These are phyloP conservation scores for Rhodinocichla rosea DNA, from an alignment of 2,113 vertebrate genomes.

Conservation along the genomic window DNA sequence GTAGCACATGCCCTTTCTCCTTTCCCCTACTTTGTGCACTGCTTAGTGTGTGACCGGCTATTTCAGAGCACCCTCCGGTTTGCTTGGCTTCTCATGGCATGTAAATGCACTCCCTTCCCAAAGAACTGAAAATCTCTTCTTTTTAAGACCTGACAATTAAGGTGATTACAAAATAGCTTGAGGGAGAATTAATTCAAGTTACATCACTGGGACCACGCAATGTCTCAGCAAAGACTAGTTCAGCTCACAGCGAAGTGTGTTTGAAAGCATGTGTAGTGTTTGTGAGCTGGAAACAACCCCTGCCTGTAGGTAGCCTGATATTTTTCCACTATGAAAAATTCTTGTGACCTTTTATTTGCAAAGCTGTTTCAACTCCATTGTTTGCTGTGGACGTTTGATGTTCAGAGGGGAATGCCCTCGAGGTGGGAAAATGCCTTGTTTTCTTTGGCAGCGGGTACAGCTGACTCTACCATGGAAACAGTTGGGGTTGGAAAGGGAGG, in stretches of 20 bases:
- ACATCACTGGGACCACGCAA: neutral
- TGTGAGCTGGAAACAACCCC: neutral
- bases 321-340: slow-evolving; percentile 57
- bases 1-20: slow-evolving; percentile 18
- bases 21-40: slow-evolving; percentile 12
- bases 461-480: neutral
- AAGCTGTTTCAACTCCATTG: slow-evolving; percentile 50
- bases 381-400: slow-evolving; percentile 55
- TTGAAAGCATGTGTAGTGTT: neutral
- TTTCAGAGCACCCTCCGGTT: neutral
- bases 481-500: neutral
- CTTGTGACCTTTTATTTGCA: slow-evolving; percentile 54
- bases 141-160: slow-evolving; percentile 24
- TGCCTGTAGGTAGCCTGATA: neutral
- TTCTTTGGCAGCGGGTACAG: slow-evolving; percentile 38
- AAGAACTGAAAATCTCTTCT: neutral
- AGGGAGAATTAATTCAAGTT: neutral
- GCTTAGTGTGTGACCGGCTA: neutral
- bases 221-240: neutral
- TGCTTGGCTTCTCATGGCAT: neutral
- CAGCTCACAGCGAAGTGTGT: neutral
- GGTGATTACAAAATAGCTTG: slow-evolving; percentile 9
- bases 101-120: neutral
- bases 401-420: slow-evolving; percentile 63
- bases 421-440: slow-evolving; percentile 62